These are phyloP conservation scores for Serilophus lunatus DNA, from an alignment of 2,113 vertebrate genomes.

Conservation along the genomic window DNA sequence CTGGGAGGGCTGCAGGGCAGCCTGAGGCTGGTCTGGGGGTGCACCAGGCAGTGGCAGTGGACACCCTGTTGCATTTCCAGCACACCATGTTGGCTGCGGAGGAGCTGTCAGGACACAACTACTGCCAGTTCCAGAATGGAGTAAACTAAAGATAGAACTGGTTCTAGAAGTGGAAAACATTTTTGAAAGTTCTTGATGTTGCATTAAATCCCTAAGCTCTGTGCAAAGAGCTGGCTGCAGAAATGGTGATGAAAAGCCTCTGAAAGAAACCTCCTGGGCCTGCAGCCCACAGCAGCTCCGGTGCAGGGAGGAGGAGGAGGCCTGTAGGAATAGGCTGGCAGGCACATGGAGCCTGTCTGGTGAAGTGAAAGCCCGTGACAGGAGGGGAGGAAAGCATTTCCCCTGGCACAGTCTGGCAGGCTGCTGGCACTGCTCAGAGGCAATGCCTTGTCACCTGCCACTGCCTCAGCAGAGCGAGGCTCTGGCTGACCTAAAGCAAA, in stretches of 20 bases:
- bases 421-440: background rate
- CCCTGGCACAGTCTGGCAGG: background rate
- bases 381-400: background rate
- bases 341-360: background rate
- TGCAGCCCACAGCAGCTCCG: background rate
- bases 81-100: accelerated
- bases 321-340: background rate
- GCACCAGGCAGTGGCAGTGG: background rate
- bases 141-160: background rate
- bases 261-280: background rate
- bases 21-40: background rate
- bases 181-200: background rate
- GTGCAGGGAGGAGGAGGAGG: background rate
- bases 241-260: background rate
- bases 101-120: background rate
- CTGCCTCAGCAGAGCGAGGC: background rate
- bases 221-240: background rate
- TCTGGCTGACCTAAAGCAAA: background rate
- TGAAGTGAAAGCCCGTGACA: background rate
- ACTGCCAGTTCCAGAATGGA: background rate
- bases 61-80: accelerated
- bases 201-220: background rate
- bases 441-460: background rate
- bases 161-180: background rate
- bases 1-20: background rate